Evolutionary conservation across 2,888 invertebrate species (phyloP), one percentile per base, ranked within the genome.

Genomic region (Hermaeophaga mercurialis): DNA sequence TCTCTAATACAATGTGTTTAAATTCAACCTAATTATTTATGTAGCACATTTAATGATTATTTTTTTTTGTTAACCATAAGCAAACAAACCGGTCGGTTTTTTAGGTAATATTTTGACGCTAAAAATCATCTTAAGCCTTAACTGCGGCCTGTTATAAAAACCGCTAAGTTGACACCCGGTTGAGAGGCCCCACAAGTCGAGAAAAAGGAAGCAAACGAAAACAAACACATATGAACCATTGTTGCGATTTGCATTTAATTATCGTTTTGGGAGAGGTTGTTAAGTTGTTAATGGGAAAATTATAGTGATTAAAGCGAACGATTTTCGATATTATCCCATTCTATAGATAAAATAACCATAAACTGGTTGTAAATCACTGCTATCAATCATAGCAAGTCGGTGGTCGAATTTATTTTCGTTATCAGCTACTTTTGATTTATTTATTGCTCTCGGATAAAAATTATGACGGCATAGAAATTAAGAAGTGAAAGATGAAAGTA

Each of bases 161-260:
- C 15, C 18, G n/a, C 11, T 14, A n/a, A 18, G 45, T 28, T 47
- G 47, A 36, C 36, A 47, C 36, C 15, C 3, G n/a, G 19, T 14
- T 12, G 14, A 34, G 11, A 34, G 47, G 47, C 47, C 47, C 14
- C 47, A 47, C 47, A 47, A 31, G 52, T 43, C 15, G 34, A 43
- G 33, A 19, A 11, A 28, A 26, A 41, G 17, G 12, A 41, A 31
- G 18, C 39, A 46, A 50, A 39, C 39, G 36, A 50, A 31, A 45
- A 26, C 48, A 28, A 15, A 36, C 36, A 26, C 39, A 41, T 17
- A 19, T 36, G 36, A 24, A 47, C 45, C 22, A 46, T 46, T 46
- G 50, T 50, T 45, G 34, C 6, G 11, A 48, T 48, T 56, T 56
- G 56, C 56, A 52, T 56, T 41, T 50, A 56, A 56, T 56, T 46